Evolutionary conservation across 2,888 invertebrate species (phyloP), one percentile per base, ranked within the genome.

Genomic region (Lochmaea capreae): DNA sequence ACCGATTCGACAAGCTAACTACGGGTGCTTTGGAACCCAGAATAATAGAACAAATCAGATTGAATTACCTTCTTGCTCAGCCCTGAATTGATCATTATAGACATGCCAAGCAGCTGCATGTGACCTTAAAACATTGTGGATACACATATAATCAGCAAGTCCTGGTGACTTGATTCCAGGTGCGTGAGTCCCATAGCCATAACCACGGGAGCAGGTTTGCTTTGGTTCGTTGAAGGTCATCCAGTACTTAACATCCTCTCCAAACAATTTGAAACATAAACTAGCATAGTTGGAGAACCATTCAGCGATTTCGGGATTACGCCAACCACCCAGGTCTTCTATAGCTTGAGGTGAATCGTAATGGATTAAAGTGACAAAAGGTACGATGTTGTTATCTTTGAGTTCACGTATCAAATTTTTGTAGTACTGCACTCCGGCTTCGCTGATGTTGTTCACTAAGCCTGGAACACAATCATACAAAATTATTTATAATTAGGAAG

Each of bases 21-120:
- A 33, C 33, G 6, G 33, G 33, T 0, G 33, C 33, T 33, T 33
- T 3, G 8, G 1, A 33, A 33, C 8, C 6, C 8, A 39, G 6
- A 39, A 39, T 39, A 39, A 39, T 39, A 9, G 33, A 9, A 39
- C 1, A 39, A 39, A 8, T 8, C 33, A 39, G 8, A 39, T 39
- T 39, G 8, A 65, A 69, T 59, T 52, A 81, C 80, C 81, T 62
- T 76, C 58, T 71, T 81, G 79, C 42, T 58, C 73, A 11, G 63
- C 49, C 77, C 88, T 87, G 80, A 89, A 93, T 78, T 90, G 87
- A 57, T 88, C 85, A 72, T 92, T 87, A 82, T 93, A 93, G 52
- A 92, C 82, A 66, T 89, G 88, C 82, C 91, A 94, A 1, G 89
- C 91, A 69, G 88, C 88, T 0, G 91, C 92, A 83, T 94, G 94